Percentiles rank a stretch among this genome's conserved stretches.
Evolutionary conservation across 2,797 vertebrate genomes (phyloP).

Genomic region (Tolypeutes matacus): DNA sequence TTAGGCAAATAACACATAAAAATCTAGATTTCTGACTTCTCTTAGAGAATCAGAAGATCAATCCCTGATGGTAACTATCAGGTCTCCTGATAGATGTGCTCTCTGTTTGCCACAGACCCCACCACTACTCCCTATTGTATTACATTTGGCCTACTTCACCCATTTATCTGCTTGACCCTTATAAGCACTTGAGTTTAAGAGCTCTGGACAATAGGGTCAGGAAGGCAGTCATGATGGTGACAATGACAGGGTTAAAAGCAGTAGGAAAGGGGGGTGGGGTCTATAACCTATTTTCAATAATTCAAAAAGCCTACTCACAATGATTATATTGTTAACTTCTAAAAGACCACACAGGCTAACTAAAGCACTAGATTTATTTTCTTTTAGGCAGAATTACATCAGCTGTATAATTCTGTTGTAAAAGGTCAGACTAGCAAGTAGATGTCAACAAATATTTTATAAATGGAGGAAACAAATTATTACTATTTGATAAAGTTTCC

Average conservation of each 20-base stretch:
- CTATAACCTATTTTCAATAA: conserved; percentile 6
- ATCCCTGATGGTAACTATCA: background rate
- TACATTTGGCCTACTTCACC: background rate
- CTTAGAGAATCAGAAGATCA: conserved; percentile 25
- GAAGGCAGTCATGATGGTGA: background rate
- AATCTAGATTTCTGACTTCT: conserved; percentile 5
- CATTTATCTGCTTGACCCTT: background rate
- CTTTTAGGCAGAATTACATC: conserved; percentile 42
- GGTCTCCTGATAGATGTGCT: background rate
- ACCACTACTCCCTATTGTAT: background rate
- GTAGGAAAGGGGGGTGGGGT: background rate
- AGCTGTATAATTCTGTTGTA: background rate
- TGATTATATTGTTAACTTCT: background rate
- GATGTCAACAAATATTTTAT: background rate
- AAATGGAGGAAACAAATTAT: conserved; percentile 22
- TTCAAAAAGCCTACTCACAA: conserved; percentile 13
- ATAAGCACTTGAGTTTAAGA: conserved; percentile 23
- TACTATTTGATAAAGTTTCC: conserved; percentile 28
- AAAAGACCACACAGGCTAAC: background rate
- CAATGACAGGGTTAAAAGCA: background rate
- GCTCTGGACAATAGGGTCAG: background rate
- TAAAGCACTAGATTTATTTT: conserved; percentile 47
- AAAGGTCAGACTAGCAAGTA: conserved; percentile 16
- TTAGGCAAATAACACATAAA: background rate
- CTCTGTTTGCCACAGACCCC: background rate